Base-by-base conservation (phyloP, 2,888 invertebrate genomes). In the Nephrocerus scutellatus region DNA sequence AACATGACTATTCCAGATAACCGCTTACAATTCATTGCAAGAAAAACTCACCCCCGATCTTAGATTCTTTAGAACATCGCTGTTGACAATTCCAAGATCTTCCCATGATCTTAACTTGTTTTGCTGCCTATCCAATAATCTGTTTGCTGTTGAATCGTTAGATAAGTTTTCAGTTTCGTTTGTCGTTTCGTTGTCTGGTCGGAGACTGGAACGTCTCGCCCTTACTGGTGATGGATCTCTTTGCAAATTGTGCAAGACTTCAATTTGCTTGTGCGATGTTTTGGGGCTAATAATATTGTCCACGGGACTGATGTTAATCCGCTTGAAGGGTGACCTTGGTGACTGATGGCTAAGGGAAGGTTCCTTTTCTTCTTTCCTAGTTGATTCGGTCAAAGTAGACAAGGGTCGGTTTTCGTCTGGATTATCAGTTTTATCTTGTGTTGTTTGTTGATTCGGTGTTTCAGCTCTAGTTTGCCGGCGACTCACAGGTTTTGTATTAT, bases 241-340 rank as follows among this genome's bases (percentile, higher is more conserved):
- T 46, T 80, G 79, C 31, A 82, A 63, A 54, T 82, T 82, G 53
- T 82, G 80, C 21, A 82, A 63, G 7, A 82, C 75, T 57, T 82
- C 80, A 19, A 82, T 76, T 60, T 77, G 74, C 47, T 77, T 76
- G 49, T 82, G 82, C 6, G 64, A 48, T 2, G 67, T 59, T 43
- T 63, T 62, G 10, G 72, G 73, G 48, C 71, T 72, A 18, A 66
- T 52, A 24, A 56, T 57, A 13, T 64, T 62, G 32, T 73, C 73
- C 13, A 72, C 72, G 5, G 76, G 74, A 56, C 75, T 66, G 10
- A 60, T 53, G 35, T 54, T 63, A n/a, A 56, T 52, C 22, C 59
- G 56, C 20, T 59, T 63, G 24, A 53, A 55, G 0, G 60, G 60
- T 4, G 60, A 58, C 3, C 50, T 53, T 0, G 64, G 59, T 3